These are phyloP conservation scores for Sebastes oblongus DNA, from an alignment of 2,797 vertebrate species.

Conservation along the genomic window DNA sequence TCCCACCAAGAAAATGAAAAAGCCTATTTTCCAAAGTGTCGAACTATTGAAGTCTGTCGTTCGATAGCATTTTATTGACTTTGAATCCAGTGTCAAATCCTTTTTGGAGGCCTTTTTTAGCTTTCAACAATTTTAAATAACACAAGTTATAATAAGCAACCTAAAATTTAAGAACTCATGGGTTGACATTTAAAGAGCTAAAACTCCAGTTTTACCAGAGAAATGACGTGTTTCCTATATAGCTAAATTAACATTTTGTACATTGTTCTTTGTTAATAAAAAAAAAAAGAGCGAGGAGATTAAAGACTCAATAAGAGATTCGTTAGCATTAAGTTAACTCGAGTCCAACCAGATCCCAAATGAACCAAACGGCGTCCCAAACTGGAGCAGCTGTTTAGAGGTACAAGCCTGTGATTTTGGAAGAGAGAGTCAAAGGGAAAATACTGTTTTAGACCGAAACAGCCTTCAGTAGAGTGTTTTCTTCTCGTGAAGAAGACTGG, in stretches of 20 bases:
- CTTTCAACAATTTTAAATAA: neutral
- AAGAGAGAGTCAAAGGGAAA: neutral
- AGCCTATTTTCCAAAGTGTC: constrained; percentile 13
- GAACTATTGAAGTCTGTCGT: neutral
- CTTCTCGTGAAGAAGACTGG: neutral
- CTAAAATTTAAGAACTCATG: neutral
- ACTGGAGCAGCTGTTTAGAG: neutral
- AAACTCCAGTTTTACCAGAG: constrained; percentile 5
- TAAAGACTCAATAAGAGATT: neutral
- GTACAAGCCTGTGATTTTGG: neutral
- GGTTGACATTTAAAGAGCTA: constrained; percentile 15
- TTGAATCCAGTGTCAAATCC: constrained; percentile 7
- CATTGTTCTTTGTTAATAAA: constrained; percentile 19
- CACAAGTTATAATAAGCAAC: neutral
- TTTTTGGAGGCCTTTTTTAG: neutral
- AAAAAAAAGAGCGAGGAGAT: neutral
- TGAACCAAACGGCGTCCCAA: neutral
- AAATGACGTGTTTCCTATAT: constrained; percentile 22
- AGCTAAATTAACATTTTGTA: constrained; percentile 40
- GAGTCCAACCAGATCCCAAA: neutral
- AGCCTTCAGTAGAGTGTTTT: neutral
- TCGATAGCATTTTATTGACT: neutral
- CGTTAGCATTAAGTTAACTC: constrained; percentile 1
- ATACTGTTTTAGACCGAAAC: neutral
- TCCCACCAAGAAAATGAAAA: neutral